These are phyloP conservation scores for Lycaena phlaeas DNA, from an alignment of 2,888 invertebrate species.

Conservation along the genomic window DNA sequence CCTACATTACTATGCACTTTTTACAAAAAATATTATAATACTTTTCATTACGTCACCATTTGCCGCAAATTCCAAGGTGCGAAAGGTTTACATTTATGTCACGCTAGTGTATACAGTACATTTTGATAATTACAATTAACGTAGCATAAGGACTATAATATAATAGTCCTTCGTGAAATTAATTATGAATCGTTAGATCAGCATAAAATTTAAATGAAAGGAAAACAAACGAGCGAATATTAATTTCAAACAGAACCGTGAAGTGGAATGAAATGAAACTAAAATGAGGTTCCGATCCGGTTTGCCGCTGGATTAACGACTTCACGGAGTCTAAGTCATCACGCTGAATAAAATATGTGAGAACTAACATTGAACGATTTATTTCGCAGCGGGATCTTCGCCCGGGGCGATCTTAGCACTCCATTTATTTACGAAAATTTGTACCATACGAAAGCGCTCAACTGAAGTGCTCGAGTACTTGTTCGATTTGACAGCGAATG, in stretches of 20 bases:
- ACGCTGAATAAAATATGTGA: slow-evolving; percentile 27
- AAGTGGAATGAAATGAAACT: slow-evolving; percentile 24
- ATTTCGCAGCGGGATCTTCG: slow-evolving; percentile 44
- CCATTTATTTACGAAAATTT: slow-evolving; percentile 5
- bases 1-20: too few relatives aligned
- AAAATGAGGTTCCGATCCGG: slow-evolving; percentile 32
- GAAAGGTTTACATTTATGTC: too few relatives aligned
- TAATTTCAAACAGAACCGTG: slow-evolving; percentile 29
- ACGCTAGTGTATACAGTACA: too few relatives aligned
- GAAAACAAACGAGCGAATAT: slow-evolving; percentile 32
- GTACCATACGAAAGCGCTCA: slow-evolving; percentile 1
- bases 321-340: slow-evolving; percentile 27
- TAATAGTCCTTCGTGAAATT: too few relatives aligned
- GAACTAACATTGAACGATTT: slow-evolving; percentile 28
- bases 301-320: slow-evolving; percentile 27
- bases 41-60: too few relatives aligned
- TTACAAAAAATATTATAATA: too few relatives aligned
- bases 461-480: too few relatives aligned
- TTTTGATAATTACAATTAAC: too few relatives aligned
- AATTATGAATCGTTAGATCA: neutral
- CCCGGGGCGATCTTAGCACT: slow-evolving; percentile 28
- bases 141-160: too few relatives aligned
- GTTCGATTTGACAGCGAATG: too few relatives aligned
- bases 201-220: slow-evolving; percentile 28
- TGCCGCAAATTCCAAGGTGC: too few relatives aligned